Evolutionary conservation across 2,797 vertebrate species (phyloP), one percentile per base, ranked within the genome.

Genomic region (Premnoplex brunnescens): DNA sequence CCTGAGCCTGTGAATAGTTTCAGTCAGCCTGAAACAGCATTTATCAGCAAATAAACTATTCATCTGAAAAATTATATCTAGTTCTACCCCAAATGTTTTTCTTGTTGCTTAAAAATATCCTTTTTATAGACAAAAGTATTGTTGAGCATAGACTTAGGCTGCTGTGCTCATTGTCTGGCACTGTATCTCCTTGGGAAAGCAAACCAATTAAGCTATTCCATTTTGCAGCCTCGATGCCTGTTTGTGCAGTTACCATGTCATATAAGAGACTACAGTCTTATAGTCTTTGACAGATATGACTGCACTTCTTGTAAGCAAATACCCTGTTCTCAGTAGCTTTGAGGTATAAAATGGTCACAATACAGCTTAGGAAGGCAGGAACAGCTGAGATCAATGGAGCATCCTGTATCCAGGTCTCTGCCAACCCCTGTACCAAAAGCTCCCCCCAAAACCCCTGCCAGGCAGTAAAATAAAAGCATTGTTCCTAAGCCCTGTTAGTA

Each of bases 71-170:
- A 93, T 6, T 8, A 24, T 82, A 56, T 80, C 82, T 85, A 62
- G 20, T 69, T 48, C 87, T 91, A 85, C 48, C 9, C 34, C 55
- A 76, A 86, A 66, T 73, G 22, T 84, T 84, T 85, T 63, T 86
- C 63, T 44, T 20, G 23, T 76, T 84, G 69, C 69, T 86, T 81
- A 63, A 84, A 94, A 94, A 67, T 52, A 23, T 22, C 21, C 77
- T 93, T 46, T 96, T 95, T 94, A 72, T 62, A 94, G 85, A 39
- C 3, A 11, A 88, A 84, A 48, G 58, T 88, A 79, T 92, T 91
- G 87, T 81, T 79, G 83, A 91, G 44, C 0, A 0, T 18, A 73
- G 76, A 84, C 92, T 84, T 88, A 73, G 91, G 88, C 34, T 83
- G 60, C 19, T 78, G 62, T 76, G 59, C 56, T 88, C 79, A 88